Conservation (phyloP, 2,113 vertebrate genomes). For the Steatornis caripensis region DNA sequence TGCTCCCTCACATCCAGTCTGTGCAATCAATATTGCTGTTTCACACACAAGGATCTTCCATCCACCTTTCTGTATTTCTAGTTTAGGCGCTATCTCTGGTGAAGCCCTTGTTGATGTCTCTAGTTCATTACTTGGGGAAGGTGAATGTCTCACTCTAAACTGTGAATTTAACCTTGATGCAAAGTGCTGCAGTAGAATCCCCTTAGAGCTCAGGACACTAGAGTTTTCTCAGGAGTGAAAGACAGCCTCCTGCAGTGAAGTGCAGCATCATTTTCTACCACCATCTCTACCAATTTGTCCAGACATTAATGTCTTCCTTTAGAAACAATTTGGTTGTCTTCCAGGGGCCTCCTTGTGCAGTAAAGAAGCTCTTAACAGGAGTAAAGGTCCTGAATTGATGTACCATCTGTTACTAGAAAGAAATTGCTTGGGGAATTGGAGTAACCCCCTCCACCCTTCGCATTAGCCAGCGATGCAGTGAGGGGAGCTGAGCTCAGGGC, state of each 20-base stretch:
- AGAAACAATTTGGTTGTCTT: neutral
- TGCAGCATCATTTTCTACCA: neutral
- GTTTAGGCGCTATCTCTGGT: neutral
- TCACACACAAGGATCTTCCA: neutral
- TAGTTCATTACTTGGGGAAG: neutral
- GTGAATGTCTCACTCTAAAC: neutral
- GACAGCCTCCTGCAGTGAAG: neutral
- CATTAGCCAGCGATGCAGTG: neutral
- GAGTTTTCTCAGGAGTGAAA: neutral
- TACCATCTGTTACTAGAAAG: neutral
- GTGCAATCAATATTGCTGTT: neutral
- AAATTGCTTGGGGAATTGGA: neutral
- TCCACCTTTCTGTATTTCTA: neutral
- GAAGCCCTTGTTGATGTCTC: neutral
- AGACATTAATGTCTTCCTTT: neutral
- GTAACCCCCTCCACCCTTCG: neutral
- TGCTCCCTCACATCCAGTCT: neutral
- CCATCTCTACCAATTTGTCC: neutral
- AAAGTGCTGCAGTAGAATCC: neutral
- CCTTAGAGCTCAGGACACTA: neutral
- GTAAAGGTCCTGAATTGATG: neutral
- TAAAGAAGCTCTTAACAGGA: neutral
- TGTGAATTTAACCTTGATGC: neutral
- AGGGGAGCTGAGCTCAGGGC: neutral
- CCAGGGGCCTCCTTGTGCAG: neutral